These are phyloP conservation scores for Alentia gelatinosa DNA, from an alignment of 2,888 invertebrate species.

Conservation along the genomic window DNA sequence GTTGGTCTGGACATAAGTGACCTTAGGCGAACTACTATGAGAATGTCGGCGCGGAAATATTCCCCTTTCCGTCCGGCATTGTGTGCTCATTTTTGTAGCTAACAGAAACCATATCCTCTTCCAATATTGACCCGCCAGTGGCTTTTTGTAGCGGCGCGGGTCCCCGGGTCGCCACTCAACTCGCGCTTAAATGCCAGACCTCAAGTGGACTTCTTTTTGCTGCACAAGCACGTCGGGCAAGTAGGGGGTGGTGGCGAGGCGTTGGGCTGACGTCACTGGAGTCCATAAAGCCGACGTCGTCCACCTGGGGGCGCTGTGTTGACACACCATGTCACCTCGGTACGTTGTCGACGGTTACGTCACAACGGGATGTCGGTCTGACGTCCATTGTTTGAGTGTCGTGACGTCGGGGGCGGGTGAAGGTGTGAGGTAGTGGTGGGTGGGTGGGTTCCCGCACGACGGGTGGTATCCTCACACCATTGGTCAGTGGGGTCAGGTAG, in stretches of 20 bases:
- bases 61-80: background rate
- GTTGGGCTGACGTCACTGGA: background rate
- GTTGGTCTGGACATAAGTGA: too few species aligned
- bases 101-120: background rate
- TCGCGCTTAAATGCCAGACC: too few species aligned
- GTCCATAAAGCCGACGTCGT: background rate
- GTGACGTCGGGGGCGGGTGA: too few species aligned
- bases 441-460: too few species aligned
- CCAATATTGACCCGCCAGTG: background rate
- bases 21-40: too few species aligned
- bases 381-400: too few species aligned
- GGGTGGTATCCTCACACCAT: too few species aligned
- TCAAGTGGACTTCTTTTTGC: background rate
- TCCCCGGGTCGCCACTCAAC: background rate
- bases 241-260: background rate
- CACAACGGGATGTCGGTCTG: background rate
- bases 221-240: background rate
- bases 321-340: background rate
- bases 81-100: background rate
- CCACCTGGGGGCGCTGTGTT: background rate
- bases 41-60: too few species aligned
- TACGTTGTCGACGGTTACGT: background rate
- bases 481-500: too few species aligned
- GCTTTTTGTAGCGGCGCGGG: background rate
- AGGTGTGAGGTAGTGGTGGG: too few species aligned